phyloP scores from a whole-genome alignment of 2,888 invertebrate genomes.

The Anaspis maculata region DNA sequence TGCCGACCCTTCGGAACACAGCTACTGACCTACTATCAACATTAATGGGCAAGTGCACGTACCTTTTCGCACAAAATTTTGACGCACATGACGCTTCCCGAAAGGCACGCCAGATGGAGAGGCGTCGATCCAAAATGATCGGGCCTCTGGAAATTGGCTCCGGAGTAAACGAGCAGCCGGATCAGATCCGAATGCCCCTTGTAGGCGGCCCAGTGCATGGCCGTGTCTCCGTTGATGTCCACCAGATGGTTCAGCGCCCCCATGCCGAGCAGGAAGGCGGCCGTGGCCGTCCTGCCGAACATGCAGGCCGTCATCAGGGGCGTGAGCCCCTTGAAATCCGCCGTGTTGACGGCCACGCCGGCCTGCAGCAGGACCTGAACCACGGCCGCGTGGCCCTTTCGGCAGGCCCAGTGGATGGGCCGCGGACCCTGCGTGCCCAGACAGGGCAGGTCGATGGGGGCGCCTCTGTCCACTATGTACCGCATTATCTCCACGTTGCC shows the following conservation, averaged over 20 bases:
- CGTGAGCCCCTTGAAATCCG: slow-evolving; percentile 83
- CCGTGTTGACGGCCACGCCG: slow-evolving; percentile 82
- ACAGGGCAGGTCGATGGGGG: slow-evolving; percentile 79
- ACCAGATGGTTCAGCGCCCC: slow-evolving; percentile 78
- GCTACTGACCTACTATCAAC: background rate
- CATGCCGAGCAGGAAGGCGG: slow-evolving; percentile 83
- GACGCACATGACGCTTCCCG: slow-evolving; percentile 80
- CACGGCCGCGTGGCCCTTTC: slow-evolving; percentile 85
- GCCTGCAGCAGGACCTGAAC: slow-evolving; percentile 69
- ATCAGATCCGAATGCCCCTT: slow-evolving; percentile 87
- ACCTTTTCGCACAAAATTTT: slow-evolving; percentile 83
- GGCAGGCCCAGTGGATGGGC: slow-evolving; percentile 90
- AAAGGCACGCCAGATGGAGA: slow-evolving; percentile 80
- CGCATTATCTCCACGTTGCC: slow-evolving; percentile 87
- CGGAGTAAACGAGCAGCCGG: slow-evolving; percentile 80
- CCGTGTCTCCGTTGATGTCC: slow-evolving; percentile 89
- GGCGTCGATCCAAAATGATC: slow-evolving; percentile 92
- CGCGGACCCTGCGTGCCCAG: slow-evolving; percentile 82
- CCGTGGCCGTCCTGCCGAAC: slow-evolving; percentile 86
- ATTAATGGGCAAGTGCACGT: slow-evolving; percentile 10
- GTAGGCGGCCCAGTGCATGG: slow-evolving; percentile 90
- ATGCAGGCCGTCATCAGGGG: slow-evolving; percentile 89
- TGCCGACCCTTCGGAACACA: too few species aligned
- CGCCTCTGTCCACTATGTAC: slow-evolving; percentile 73
- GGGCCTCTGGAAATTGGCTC: slow-evolving; percentile 79